Base-by-base conservation (phyloP, 30 jellyfish, hydroid and myxozoan genomes). In the Chironex yamaguchii region DNA sequence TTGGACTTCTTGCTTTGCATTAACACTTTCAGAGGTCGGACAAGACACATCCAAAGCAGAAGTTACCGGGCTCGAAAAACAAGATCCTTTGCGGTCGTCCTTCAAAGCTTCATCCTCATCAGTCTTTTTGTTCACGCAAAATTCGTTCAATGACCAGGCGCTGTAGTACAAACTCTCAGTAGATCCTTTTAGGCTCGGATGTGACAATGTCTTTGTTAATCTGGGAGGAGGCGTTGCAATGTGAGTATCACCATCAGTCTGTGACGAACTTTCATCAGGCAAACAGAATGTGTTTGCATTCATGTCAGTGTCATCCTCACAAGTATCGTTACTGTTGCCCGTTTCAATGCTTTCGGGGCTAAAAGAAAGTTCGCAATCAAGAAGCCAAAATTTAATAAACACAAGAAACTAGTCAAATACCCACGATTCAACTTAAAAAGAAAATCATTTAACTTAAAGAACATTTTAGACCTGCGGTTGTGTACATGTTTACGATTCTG, bases 81-180 rank as follows among this genome's bases (percentile, higher is more conserved):
- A n/a, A n/a, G n/a, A n/a, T n/a, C n/a, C n/a, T 42, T 42, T 42
- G 13, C 17, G 58, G 9, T 42, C 58, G 17, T 42, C 17, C 17
- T 42, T 17, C 9, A 17, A 42, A 17, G 58, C 13, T 42, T 42
- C 58, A 42, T 9, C 17, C 9, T 6, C 58, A 42, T 42, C 17
- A 17, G 79, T n/a, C 48, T 14, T 42, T 36, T 69, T 52, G 28
- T 32, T 2, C 11, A 12, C 23, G n/a, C n/a, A n/a, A 0, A 53
- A 0, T 6, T 78, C 92, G 36, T 88, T 49, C 67, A 88, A 75
- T 25, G 89, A 63, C 92, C 96, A 88, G 4, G 96, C 80, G 62
- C 96, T 88, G 92, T 78, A 88, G 34, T 88, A 88, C 6, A 88
- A 79, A 58, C 96, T 88, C 27, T 88, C 96, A 21, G 50, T 62